Conservation (phyloP, 2,888 invertebrate species). For the Yponomeuta cagnagella region DNA sequence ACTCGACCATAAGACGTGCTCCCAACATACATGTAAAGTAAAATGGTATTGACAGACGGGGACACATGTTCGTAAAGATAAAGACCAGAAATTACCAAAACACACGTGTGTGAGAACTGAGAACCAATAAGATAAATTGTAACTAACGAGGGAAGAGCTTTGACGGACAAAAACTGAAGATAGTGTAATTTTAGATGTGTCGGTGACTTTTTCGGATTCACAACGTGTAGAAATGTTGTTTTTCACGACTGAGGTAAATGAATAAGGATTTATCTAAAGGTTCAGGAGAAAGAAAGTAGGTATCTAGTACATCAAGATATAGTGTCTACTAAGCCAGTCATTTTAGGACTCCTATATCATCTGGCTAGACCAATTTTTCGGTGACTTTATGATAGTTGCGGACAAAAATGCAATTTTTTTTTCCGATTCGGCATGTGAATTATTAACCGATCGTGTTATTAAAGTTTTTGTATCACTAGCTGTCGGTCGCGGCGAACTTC, state of each 20-base stretch:
- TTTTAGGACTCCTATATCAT: too few species aligned
- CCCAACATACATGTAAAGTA: not conserved
- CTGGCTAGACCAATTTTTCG: too few species aligned
- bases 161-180: not conserved
- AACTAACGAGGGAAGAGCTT: not conserved
- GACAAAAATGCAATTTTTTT: too few species aligned
- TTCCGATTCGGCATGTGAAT: too few species aligned
- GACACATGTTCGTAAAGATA: slow-evolving; percentile 12
- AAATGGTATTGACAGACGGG: slow-evolving; percentile 15
- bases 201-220: not conserved
- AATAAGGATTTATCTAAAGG: too few species aligned
- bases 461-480: too few species aligned
- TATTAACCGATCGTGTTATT: too few species aligned
- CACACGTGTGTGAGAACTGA: slow-evolving; percentile 7
- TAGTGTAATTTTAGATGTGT: not conserved
- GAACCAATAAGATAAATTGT: slow-evolving; percentile 11
- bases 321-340: too few species aligned
- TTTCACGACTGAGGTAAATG: not conserved
- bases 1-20: not conserved
- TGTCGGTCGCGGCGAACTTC: too few species aligned
- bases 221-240: not conserved
- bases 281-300: too few species aligned
- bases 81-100: slow-evolving; percentile 13
- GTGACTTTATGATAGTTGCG: too few species aligned
- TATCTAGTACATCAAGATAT: too few species aligned